Percentiles rank a stretch among this genome's conserved stretches.
phyloP scores from a whole-genome alignment of 1,140 invertebrate species.

The Cryptotermes secundus region DNA sequence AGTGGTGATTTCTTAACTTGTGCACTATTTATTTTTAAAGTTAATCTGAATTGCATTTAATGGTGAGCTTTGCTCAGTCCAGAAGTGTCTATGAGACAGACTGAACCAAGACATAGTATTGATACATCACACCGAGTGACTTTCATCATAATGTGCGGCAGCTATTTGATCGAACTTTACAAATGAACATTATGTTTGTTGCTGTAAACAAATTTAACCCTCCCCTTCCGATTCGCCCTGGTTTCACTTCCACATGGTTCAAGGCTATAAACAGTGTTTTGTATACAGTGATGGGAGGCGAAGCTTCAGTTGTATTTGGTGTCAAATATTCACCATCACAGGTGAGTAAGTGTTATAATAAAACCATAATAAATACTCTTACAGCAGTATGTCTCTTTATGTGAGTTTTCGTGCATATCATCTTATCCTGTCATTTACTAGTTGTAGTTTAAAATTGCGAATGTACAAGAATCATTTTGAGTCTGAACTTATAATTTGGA shows the following conservation, averaged over 20 bases:
- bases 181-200: conserved; percentile 13
- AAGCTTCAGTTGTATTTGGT: conserved; percentile 32
- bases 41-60: conserved; percentile 32
- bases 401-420: background rate
- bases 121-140: conserved; percentile 13
- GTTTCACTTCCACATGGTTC: conserved; percentile 31
- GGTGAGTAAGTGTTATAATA: conserved; percentile 33
- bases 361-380: conserved; percentile 34
- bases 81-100: conserved; percentile 29
- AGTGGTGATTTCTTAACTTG: conserved; percentile 34
- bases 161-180: conserved; percentile 7
- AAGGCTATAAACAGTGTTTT: conserved; percentile 35
- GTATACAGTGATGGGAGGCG: conserved; percentile 33
- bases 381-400: conserved; percentile 27
- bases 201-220: background rate
- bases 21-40: conserved; percentile 35
- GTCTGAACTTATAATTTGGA: no score
- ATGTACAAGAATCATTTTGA: no score
- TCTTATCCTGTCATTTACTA: background rate
- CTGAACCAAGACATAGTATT: conserved; percentile 21
- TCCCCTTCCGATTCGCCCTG: background rate
- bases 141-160: conserved; percentile 19
- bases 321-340: conserved; percentile 29
- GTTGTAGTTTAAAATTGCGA: background rate
- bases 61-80: background rate